A percentile compares a stretch with the other conserved stretches of the same genome.
These are phyloP conservation scores for Crocuta crocuta DNA, from an alignment of 2,113 vertebrate species.

Conservation along the genomic window DNA sequence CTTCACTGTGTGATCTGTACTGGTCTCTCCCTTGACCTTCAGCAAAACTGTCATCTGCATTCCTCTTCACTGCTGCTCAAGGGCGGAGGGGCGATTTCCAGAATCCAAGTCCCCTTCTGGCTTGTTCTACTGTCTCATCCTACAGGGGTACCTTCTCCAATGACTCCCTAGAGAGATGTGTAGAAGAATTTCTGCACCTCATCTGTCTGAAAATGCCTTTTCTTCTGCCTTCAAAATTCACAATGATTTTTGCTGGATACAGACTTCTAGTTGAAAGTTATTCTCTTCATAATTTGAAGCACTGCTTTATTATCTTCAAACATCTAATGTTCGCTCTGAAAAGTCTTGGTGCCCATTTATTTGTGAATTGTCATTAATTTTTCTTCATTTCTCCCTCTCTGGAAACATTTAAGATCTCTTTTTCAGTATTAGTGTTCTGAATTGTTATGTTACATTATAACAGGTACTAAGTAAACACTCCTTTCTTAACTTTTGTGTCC, in stretches of 20 bases:
- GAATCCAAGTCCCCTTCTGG: background rate
- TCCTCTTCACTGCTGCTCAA: background rate
- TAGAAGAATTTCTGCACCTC: background rate
- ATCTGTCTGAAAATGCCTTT: slow-evolving; percentile 25
- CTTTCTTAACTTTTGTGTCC: background rate
- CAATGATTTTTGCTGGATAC: background rate
- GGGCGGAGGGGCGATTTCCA: background rate
- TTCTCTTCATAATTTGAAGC: background rate
- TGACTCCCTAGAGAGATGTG: background rate
- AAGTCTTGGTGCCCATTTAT: background rate
- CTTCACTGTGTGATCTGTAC: background rate
- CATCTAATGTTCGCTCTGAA: background rate
- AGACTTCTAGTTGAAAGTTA: slow-evolving; percentile 15
- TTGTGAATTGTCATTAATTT: background rate
- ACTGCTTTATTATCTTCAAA: background rate
- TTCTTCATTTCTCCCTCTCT: background rate
- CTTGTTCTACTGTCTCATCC: background rate
- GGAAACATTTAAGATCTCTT: background rate
- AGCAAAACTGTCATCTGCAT: background rate
- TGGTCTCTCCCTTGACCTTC: background rate
- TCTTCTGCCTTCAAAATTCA: slow-evolving; percentile 21
- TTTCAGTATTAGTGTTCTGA: background rate
- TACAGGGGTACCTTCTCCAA: background rate
- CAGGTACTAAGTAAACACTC: background rate
- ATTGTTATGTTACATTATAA: background rate